Evolutionary conservation across 2,113 vertebrate species (phyloP).

Genomic region (Anser brachyrhynchus): DNA sequence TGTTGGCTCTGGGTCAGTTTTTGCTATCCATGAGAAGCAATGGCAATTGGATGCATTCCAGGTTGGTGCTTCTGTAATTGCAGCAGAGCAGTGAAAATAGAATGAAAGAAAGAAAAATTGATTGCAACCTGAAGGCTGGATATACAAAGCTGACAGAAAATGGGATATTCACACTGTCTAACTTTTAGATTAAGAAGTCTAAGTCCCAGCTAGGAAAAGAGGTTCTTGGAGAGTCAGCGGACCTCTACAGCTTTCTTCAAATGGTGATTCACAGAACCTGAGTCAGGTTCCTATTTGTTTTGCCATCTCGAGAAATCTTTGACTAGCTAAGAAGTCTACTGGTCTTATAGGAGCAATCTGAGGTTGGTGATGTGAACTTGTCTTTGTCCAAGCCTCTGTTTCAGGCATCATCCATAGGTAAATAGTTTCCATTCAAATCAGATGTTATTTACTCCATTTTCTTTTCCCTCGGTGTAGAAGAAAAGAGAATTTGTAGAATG

Average conservation of each 20-base stretch:
- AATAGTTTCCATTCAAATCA: not conserved
- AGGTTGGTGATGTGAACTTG: not conserved
- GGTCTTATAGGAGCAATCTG: not conserved
- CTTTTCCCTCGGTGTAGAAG: not conserved
- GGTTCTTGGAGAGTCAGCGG: not conserved
- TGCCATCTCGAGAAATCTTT: not conserved
- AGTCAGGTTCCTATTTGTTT: not conserved
- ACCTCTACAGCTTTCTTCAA: not conserved
- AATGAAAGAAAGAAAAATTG: constrained; percentile 24
- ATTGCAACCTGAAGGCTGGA: not conserved
- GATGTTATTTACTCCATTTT: not conserved
- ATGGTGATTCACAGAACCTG: not conserved
- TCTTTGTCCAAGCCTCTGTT: not conserved
- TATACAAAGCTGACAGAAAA: not conserved
- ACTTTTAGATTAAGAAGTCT: not conserved
- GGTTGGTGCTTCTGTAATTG: constrained; percentile 27
- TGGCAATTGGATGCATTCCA: not conserved
- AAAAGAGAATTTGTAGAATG: not conserved
- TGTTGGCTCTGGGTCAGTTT: constrained; percentile 28
- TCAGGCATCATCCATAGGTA: not conserved
- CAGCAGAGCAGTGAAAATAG: constrained; percentile 5
- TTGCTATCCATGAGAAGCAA: constrained; percentile 24
- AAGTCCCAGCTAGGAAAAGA: not conserved
- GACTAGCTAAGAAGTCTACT: not conserved
- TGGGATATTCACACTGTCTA: not conserved